phyloP scores from a whole-genome alignment of 2,797 vertebrate species.

The Microctenopoma lineatum region DNA sequence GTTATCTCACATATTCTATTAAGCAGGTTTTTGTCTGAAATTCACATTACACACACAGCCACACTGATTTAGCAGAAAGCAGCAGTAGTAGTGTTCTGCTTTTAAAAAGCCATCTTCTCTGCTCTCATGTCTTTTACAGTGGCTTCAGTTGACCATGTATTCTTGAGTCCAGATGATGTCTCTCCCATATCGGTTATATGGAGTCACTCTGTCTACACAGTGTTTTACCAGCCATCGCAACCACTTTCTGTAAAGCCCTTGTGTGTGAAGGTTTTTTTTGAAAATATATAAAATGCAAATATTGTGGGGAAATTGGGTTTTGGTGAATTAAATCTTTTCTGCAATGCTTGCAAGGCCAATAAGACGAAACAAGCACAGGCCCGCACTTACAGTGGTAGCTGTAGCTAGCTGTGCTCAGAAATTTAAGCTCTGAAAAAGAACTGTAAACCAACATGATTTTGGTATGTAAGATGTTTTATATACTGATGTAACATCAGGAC shows the following conservation, averaged over 20 bases:
- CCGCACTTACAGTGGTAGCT: constrained; percentile 18
- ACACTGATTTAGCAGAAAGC: not conserved
- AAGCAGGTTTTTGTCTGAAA: not conserved
- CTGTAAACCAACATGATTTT: not conserved
- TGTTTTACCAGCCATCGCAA: constrained; percentile 23
- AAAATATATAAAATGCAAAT: constrained; percentile 3
- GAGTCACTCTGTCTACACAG: constrained; percentile 47
- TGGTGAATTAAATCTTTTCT: not conserved
- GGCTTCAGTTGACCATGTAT: constrained; percentile 96
- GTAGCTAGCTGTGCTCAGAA: not conserved
- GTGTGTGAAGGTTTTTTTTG: constrained; percentile 42
- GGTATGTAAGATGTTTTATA: not conserved
- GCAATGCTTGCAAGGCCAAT: constrained; percentile 3
- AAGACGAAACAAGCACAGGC: constrained; percentile 9
- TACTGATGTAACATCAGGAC: not conserved
- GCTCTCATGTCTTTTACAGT: constrained; percentile 79
- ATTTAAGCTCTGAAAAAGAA: not conserved
- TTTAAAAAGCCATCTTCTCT: constrained; percentile 5
- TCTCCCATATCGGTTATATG: constrained; percentile 8
- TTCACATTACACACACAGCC: not conserved
- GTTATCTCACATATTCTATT: not conserved
- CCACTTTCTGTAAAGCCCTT: constrained; percentile 7
- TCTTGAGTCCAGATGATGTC: constrained; percentile 80
- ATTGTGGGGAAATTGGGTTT: not conserved
- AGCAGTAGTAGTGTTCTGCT: not conserved